Percentiles rank a stretch among this genome's conserved stretches.
Conservation (phyloP, 2,113 vertebrate genomes). For the Campylomormyrus numenius region DNA sequence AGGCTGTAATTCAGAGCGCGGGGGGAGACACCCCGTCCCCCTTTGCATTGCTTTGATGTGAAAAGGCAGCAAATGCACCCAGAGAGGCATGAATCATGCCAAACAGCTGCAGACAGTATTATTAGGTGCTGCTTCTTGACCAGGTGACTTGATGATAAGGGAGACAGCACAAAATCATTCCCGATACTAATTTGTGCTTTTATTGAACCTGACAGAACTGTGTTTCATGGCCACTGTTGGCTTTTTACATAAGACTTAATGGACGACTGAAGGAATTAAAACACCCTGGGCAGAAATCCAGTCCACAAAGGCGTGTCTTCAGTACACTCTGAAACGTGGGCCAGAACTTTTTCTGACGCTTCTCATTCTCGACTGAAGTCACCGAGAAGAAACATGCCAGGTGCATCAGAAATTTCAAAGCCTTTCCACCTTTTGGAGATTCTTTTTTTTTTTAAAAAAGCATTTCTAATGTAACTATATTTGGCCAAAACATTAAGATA, state of each 20-base stretch:
- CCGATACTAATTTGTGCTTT: background rate
- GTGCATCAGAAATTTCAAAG: background rate
- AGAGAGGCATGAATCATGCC: constrained; percentile 1
- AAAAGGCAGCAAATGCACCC: background rate
- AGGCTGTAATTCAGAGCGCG: constrained; percentile 15
- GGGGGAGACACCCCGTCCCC: background rate
- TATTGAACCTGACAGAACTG: background rate
- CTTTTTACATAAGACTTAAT: background rate
- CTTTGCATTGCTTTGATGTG: constrained; percentile 10
- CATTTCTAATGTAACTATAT: background rate
- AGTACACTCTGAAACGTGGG: background rate
- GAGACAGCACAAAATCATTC: background rate
- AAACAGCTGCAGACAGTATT: constrained; percentile 4
- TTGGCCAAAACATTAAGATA: background rate
- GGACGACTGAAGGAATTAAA: background rate
- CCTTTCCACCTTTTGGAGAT: background rate
- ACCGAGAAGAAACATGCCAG: background rate
- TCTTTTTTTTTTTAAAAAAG: background rate
- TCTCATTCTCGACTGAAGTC: background rate
- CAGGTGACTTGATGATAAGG: constrained; percentile 10
- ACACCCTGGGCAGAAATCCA: background rate
- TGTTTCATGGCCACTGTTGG: background rate
- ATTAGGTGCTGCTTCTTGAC: background rate
- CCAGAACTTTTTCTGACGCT: background rate
- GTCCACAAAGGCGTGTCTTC: background rate